Evolutionary conservation across 2,113 vertebrate genomes (phyloP), one percentile per base, ranked within the genome.

Genomic region (Coryphaenoides rupestris): DNA sequence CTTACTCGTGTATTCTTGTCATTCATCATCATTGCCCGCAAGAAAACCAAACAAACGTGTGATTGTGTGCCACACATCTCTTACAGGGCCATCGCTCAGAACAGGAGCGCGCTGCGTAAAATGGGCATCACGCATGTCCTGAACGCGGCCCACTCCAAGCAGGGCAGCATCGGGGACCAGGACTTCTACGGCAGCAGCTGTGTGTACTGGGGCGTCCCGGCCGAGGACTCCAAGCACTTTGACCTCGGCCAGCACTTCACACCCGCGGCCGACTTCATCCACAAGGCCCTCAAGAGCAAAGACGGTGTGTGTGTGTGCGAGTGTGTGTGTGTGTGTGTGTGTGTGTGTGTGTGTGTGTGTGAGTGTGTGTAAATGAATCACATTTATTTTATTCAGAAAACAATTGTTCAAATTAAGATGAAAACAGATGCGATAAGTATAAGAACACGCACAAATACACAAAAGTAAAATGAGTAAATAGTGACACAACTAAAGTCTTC

Each of bases 111-210:
- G 9, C 81, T 93, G 66, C 68, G 80, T 71, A 88, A 89, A 55
- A 67, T 92, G 12, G 86, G 89, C 50, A 89, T 93, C 83, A 93
- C 90, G 55, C 92, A 92, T 66, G 79, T 93, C 17, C 78, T 93
- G 70, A 93, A 93, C 0, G 89, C 84, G 46, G 90, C 92, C 0
- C 92, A 93, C 0, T 90, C 91, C 23, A 95, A 93, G 64, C 88
- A 91, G 14, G 95, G 91, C 74, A 95, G 94, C 84, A 91, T 95
- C 0, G 95, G 94, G 7, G 84, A 93, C 58, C 92, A 95, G 68
- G 88, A 91, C 59, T 98, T 93, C 61, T 98, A 99, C 0, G 94
- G 94, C 66, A 76, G 85, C 4, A 81, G 83, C 10, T 91, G 89
- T 55, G 61, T 89, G 72, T 93, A 93, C 82, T 88, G 76, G 15